phyloP scores from a whole-genome alignment of 2,888 invertebrate species.

The Rapana venosa region DNA sequence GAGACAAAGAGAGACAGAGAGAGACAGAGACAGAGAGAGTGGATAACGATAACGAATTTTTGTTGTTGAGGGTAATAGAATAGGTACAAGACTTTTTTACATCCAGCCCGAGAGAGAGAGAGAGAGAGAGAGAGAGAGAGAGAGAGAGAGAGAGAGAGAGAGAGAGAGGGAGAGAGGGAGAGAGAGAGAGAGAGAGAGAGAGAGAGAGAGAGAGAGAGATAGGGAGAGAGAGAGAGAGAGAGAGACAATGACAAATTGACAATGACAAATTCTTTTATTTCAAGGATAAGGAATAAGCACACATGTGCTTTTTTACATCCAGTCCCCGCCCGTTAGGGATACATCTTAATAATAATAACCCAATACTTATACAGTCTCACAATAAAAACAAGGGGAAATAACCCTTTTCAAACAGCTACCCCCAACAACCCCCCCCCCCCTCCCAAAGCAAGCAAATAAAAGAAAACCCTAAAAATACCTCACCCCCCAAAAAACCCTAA shows the following conservation, averaged over 20 bases:
- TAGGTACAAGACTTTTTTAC: background rate
- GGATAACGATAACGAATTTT: background rate
- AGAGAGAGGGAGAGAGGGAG: background rate
- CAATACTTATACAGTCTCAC: no score
- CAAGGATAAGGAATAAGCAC: no score
- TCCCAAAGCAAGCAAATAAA: no score
- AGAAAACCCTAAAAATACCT: no score
- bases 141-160: background rate
- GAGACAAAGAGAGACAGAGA: background rate
- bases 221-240: background rate
- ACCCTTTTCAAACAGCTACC: no score
- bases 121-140: background rate
- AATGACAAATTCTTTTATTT: no score
- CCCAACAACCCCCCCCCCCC: no score
- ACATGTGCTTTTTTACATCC: no score
- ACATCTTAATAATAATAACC: no score
- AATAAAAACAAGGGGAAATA: no score
- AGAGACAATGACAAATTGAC: background rate
- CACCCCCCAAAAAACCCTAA: no score
- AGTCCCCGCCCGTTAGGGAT: no score
- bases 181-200: background rate
- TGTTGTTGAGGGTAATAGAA: background rate
- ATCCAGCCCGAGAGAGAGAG: background rate
- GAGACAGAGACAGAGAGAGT: slow-evolving; percentile 6
- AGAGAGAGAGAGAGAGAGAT: background rate